Evolutionary conservation across 2,113 vertebrate genomes (phyloP), one percentile per base, ranked within the genome.

Genomic region (Ciconia maguari): DNA sequence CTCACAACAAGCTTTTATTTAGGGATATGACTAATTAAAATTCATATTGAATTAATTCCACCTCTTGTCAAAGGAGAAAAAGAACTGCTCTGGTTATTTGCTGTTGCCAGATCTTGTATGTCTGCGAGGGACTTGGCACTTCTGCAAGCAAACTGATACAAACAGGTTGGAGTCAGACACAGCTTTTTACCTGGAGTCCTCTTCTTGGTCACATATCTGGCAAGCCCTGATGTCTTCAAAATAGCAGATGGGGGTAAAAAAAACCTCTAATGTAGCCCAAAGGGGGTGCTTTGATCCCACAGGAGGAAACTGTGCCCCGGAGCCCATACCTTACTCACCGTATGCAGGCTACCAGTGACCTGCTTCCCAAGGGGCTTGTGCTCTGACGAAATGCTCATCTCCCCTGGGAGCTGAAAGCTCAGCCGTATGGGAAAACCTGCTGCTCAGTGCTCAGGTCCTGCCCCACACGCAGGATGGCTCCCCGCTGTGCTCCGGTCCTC

Each of bases 331-430:
- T 46, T 83, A 94, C 96, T 98, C 93, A 98, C 97, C 26, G 6
- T 80, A 3, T 94, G 97, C 91, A 97, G 90, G 52, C 42, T 96
- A 58, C 88, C 5, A 0, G 87, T 92, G 48, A 96, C 87, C 72
- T 96, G 97, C 85, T 97, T 97, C 78, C 87, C 65, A 1, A 96
- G 84, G 61, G 94, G 85, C 60, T 62, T 96, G 51, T 96, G 94
- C 70, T 97, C 94, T 0, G 96, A 94, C 0, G 97, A 91, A 94
- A 98, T 94, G 84, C 85, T 98, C 97, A 98, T 97, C 52, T 91
- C 51, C 46, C 16, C 15, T 3, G 2, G 69, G 76, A 38, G 71
- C 62, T 22, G 72, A 44, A 4, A 7, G 14, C 72, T 94, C 61
- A 36, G 93, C 21, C 7, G 30, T 10, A 54, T 41, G 58, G 79